Evolutionary conservation across 2,888 invertebrate genomes (phyloP).

Genomic region (Perithous albicinctus): DNA sequence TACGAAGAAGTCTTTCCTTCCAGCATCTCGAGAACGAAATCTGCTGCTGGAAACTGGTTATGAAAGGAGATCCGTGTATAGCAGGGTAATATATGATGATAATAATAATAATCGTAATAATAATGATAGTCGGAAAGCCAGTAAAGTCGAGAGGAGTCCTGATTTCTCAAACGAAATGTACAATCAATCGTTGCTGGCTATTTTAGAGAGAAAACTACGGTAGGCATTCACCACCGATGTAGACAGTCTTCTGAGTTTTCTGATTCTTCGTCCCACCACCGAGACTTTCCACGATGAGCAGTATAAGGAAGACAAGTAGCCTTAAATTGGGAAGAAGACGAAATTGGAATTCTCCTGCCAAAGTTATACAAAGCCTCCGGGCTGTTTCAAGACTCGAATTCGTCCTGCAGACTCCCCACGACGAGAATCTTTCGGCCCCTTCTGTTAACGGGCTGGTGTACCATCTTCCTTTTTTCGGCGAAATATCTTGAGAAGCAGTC

Average conservation of each 20-base stretch:
- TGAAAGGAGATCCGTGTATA: conserved; percentile 49
- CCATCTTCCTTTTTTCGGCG: conserved; percentile 8
- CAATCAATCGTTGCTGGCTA: conserved; percentile 64
- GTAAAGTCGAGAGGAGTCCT: conserved; percentile 33
- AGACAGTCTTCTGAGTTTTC: conserved; percentile 34
- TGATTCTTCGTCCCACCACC: conserved; percentile 20
- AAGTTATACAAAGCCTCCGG: conserved; percentile 73
- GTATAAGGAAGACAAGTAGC: conserved; percentile 78
- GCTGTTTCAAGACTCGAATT: conserved; percentile 61
- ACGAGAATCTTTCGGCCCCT: conserved; percentile 46
- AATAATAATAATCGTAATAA: conserved; percentile 46
- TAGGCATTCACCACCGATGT: background rate
- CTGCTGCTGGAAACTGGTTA: conserved; percentile 57
- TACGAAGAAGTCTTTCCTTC: conserved; percentile 42
- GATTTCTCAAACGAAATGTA: conserved; percentile 66
- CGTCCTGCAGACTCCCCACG: conserved; percentile 46
- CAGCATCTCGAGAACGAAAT: conserved; percentile 53
- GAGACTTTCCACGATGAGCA: background rate
- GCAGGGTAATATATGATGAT: conserved; percentile 38
- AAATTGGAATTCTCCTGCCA: conserved; percentile 82
- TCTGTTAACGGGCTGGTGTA: background rate
- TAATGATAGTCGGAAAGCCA: conserved; percentile 33
- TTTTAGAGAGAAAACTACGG: conserved; percentile 37
- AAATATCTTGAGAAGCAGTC: conserved; percentile 39
- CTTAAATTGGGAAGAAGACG: conserved; percentile 81